phyloP scores from a whole-genome alignment of 2,888 invertebrate genomes.

The Sycophila texana region DNA sequence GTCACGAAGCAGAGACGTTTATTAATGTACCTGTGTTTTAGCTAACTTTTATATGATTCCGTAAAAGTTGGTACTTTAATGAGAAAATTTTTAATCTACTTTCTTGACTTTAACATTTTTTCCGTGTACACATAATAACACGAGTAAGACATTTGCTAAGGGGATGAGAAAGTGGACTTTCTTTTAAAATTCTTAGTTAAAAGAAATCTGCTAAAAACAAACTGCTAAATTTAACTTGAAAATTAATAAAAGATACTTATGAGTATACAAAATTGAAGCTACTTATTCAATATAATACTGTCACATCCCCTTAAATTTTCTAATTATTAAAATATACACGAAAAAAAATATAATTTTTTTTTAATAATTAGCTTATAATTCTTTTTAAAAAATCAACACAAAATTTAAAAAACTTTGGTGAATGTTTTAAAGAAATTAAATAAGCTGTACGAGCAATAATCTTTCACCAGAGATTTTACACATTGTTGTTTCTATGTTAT shows the following conservation, averaged over 20 bases:
- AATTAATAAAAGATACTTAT: background rate
- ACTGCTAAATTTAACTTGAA: background rate
- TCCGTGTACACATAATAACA: slow-evolving; percentile 43
- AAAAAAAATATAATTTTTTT: slow-evolving; percentile 13
- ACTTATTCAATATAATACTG: background rate
- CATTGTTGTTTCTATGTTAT: slow-evolving; percentile 50
- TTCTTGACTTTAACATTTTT: slow-evolving; percentile 21
- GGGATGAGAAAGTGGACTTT: slow-evolving; percentile 36
- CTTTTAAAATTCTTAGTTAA: background rate
- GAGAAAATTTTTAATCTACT: too few relatives aligned
- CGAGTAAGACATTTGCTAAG: slow-evolving; percentile 15
- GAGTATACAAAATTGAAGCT: background rate
- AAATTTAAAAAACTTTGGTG: slow-evolving; percentile 28
- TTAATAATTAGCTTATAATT: slow-evolving; percentile 35
- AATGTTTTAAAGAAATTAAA: slow-evolving; percentile 19
- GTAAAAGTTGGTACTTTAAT: too few relatives aligned
- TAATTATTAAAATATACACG: slow-evolving; percentile 15
- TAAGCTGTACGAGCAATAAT: background rate
- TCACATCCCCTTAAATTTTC: slow-evolving; percentile 38
- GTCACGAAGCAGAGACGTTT: too few relatives aligned
- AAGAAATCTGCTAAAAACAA: background rate
- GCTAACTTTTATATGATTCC: too few relatives aligned
- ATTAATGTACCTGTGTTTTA: too few relatives aligned
- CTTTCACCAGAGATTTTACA: slow-evolving; percentile 45
- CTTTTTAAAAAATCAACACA: slow-evolving; percentile 21